Percentiles rank a stretch among this genome's conserved stretches.
Conservation (phyloP, 2,888 invertebrate species). For the Oscheius myriophilus region DNA sequence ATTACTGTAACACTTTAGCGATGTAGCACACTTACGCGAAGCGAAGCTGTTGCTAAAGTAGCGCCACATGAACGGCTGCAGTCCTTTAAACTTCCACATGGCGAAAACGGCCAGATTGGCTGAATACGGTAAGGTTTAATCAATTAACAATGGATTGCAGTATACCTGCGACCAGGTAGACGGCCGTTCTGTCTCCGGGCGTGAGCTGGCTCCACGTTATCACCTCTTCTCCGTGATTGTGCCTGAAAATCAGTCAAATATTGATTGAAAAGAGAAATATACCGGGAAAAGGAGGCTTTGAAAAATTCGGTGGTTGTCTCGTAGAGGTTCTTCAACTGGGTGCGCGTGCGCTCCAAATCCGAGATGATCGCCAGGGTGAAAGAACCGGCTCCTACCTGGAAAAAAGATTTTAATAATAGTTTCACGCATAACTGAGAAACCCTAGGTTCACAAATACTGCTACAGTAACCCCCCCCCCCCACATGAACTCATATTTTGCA, state of each 20-base stretch:
- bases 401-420: background rate
- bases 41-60: constrained; percentile 68
- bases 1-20: background rate
- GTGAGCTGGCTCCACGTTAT: constrained; percentile 35
- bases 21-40: constrained; percentile 49
- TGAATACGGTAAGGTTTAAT: constrained; percentile 5
- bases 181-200: constrained; percentile 44
- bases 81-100: constrained; percentile 56
- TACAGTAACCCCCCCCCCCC: too few species aligned
- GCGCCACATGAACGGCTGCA: constrained; percentile 60
- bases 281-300: constrained; percentile 4
- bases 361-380: constrained; percentile 24
- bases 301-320: constrained; percentile 19
- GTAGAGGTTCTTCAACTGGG: background rate
- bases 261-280: background rate
- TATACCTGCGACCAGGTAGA: constrained; percentile 40
- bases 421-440: too few species aligned
- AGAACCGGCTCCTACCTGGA: constrained; percentile 16
- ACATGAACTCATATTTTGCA: too few species aligned
- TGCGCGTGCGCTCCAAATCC: constrained; percentile 17
- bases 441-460: too few species aligned
- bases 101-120: constrained; percentile 48
- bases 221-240: background rate
- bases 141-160: constrained; percentile 19
- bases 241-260: constrained; percentile 1